Evolutionary conservation across 2,888 invertebrate species (phyloP).

Genomic region (Thecocarcelia acutangulata): DNA sequence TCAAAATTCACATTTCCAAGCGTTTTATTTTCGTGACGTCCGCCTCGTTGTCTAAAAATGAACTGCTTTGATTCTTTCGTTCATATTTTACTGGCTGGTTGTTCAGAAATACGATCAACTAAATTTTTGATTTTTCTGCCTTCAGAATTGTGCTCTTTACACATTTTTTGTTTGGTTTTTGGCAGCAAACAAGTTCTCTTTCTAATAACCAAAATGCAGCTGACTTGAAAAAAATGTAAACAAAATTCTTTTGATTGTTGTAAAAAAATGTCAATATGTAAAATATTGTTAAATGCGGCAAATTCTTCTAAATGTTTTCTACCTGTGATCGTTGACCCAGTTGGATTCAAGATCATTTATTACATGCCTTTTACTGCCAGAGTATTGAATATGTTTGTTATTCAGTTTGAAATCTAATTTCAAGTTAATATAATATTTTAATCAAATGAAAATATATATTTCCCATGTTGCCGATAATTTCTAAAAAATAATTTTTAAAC

Average conservation of each 20-base stretch:
- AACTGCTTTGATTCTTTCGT: constrained; percentile 63
- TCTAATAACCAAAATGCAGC: neutral
- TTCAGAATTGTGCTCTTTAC: constrained; percentile 28
- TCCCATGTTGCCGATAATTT: too few species aligned
- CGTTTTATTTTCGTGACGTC: constrained; percentile 50
- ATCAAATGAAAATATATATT: too few species aligned
- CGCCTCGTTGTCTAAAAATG: constrained; percentile 70
- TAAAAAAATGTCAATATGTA: constrained; percentile 13
- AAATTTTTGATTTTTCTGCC: constrained; percentile 9
- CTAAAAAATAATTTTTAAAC: too few species aligned
- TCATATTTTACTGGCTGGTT: constrained; percentile 38
- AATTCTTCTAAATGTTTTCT: constrained; percentile 6
- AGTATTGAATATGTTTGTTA: neutral
- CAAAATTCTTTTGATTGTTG: constrained; percentile 12
- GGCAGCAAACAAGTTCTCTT: constrained; percentile 12
- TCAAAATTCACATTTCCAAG: constrained; percentile 47
- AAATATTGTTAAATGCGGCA: constrained; percentile 10
- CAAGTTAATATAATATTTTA: too few species aligned
- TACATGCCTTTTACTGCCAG: neutral
- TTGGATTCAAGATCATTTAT: constrained; percentile 22
- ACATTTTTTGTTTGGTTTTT: too few species aligned
- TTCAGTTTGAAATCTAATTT: too few species aligned
- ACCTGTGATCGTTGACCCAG: constrained; percentile 45
- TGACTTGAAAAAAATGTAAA: constrained; percentile 12
- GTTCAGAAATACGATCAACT: constrained; percentile 9